Evolutionary conservation across 2,113 vertebrate genomes (phyloP).

Genomic region (Neoarius graeffei): DNA sequence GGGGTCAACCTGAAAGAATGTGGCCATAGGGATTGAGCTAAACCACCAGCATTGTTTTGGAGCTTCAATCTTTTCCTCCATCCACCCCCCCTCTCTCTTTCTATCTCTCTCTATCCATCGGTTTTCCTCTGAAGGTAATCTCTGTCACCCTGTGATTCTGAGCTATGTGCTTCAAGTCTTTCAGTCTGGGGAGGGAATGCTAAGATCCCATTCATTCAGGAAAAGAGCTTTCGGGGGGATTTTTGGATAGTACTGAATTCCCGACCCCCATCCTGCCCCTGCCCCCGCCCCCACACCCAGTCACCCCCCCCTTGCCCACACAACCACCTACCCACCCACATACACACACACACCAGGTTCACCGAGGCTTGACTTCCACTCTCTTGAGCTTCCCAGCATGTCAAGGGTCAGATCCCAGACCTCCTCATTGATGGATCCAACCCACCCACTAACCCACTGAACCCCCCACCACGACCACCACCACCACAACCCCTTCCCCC

Average conservation of each 20-base stretch:
- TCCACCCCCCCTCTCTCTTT: slow-evolving; percentile 43
- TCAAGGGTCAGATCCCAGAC: slow-evolving; percentile 76
- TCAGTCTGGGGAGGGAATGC: slow-evolving; percentile 77
- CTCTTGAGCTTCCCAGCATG: slow-evolving; percentile 63
- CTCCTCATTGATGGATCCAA: slow-evolving; percentile 70
- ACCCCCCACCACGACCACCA: slow-evolving; percentile 11
- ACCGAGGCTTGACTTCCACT: slow-evolving; percentile 69
- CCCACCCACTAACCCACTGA: slow-evolving; percentile 17
- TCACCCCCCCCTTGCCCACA: slow-evolving; percentile 48
- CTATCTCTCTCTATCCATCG: slow-evolving; percentile 38
- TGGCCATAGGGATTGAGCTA: slow-evolving; percentile 51
- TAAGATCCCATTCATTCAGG: slow-evolving; percentile 79
- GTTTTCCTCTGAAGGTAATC: slow-evolving; percentile 64
- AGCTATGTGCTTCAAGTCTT: slow-evolving; percentile 76
- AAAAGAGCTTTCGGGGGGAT: slow-evolving; percentile 70
- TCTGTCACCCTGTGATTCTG: slow-evolving; percentile 35
- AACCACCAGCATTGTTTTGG: slow-evolving; percentile 53
- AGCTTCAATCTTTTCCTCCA: slow-evolving; percentile 48
- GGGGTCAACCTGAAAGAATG: slow-evolving; percentile 59
- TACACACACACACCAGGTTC: slow-evolving; percentile 71
- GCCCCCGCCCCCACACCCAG: neutral
- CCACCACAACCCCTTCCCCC: neutral
- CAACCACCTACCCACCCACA: slow-evolving; percentile 55
- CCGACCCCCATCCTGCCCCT: too few species aligned
- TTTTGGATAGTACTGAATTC: slow-evolving; percentile 64